Conservation (phyloP, 2,113 vertebrate genomes). For the Trochalopteron elliotii region DNA sequence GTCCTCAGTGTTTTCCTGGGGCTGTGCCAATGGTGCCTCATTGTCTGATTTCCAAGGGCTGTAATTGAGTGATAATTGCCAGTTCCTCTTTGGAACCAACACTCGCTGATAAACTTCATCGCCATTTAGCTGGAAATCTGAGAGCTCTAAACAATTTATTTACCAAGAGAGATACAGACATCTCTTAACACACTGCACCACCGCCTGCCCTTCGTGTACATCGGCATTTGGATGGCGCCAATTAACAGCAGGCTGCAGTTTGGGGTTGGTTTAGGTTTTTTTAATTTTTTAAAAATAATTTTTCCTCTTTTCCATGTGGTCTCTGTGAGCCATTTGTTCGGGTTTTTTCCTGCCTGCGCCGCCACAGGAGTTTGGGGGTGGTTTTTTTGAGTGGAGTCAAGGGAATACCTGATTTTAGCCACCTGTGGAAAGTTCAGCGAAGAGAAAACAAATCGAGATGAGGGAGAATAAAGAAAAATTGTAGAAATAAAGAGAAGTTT, state of each 20-base stretch:
- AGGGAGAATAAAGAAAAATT: background rate
- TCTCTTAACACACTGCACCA: slow-evolving; percentile 48
- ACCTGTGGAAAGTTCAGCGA: background rate
- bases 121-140: slow-evolving; percentile 70
- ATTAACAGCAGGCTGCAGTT: background rate
- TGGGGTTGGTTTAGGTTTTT: background rate
- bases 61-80: slow-evolving; percentile 71
- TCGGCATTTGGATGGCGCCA: slow-evolving; percentile 10
- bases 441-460: background rate
- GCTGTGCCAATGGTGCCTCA: slow-evolving; percentile 55
- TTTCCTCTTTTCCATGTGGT: background rate
- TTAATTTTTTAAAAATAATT: background rate
- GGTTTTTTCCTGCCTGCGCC: background rate
- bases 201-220: background rate
- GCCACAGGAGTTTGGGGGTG: background rate
- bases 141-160: slow-evolving; percentile 76
- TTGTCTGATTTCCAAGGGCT: slow-evolving; percentile 65
- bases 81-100: slow-evolving; percentile 59
- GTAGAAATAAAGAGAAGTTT: background rate
- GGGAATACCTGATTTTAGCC: background rate
- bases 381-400: background rate
- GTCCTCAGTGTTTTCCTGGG: slow-evolving; percentile 55
- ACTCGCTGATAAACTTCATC: slow-evolving; percentile 61
- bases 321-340: background rate
- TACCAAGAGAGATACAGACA: slow-evolving; percentile 53